A percentile compares a stretch with the other conserved stretches of the same genome.
Conservation (phyloP, 2,797 vertebrate genomes). For the Mionectes olivaceus region DNA sequence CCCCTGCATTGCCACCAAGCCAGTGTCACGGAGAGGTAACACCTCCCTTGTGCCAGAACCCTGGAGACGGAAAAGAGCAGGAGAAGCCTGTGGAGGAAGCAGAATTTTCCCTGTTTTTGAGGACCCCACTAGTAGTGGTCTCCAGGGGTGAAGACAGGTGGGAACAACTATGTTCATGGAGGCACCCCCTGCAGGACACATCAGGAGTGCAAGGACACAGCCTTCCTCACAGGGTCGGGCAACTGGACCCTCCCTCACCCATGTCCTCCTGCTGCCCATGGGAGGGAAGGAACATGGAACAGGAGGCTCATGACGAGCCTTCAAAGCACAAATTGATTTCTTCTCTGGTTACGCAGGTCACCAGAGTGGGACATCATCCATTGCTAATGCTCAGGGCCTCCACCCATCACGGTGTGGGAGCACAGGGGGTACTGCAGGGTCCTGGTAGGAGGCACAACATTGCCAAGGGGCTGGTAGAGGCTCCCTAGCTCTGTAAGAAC, state of each 20-base stretch:
- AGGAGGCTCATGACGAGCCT: not conserved
- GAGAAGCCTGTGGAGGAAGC: not conserved
- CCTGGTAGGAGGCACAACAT: rapidly evolving
- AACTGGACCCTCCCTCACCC: not conserved
- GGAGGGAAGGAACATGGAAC: not conserved
- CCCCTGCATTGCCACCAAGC: not conserved
- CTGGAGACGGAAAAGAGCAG: not conserved
- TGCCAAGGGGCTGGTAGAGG: not conserved
- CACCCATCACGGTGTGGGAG: rapidly evolving
- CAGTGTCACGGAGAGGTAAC: no score
- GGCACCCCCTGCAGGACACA: not conserved
- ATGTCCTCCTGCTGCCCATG: not conserved
- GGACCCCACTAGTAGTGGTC: rapidly evolving
- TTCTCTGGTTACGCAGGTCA: constrained; percentile 3
- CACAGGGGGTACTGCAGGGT: rapidly evolving
- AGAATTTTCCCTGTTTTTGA: not conserved
- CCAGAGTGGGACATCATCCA: not conserved
- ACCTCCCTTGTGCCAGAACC: not conserved
- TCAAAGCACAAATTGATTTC: constrained; percentile 44
- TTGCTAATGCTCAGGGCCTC: not conserved
- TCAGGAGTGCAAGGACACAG: not conserved
- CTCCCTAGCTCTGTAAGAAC: not conserved
- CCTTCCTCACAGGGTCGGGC: not conserved
- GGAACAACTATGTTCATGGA: not conserved
- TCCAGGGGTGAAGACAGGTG: not conserved